These are phyloP conservation scores for Dendrolimus houi DNA, from an alignment of 2,888 invertebrate genomes.

Conservation along the genomic window DNA sequence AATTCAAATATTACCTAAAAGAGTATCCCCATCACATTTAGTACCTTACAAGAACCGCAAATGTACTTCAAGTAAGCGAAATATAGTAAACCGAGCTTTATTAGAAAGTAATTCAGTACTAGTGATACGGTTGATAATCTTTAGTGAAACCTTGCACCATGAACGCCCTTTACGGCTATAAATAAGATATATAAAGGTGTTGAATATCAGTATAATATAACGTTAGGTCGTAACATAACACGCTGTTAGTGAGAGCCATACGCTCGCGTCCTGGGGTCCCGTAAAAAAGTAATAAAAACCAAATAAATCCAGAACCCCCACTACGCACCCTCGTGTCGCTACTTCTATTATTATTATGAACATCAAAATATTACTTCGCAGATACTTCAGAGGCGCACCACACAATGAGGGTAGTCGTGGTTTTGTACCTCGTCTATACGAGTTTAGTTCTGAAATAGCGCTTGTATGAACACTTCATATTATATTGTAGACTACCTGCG, in stretches of 20 bases:
- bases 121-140: background rate
- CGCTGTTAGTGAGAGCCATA: constrained; percentile 38
- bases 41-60: too few relatives aligned
- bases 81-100: too few relatives aligned
- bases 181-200: constrained; percentile 29
- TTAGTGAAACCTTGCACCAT: background rate
- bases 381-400: constrained; percentile 18
- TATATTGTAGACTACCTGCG: too few relatives aligned
- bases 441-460: too few relatives aligned
- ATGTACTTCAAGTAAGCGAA: too few relatives aligned
- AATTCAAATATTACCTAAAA: too few relatives aligned
- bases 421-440: too few relatives aligned
- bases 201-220: constrained; percentile 23
- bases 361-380: constrained; percentile 58
- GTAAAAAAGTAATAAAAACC: constrained; percentile 73
- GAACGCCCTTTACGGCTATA: background rate
- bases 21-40: too few relatives aligned
- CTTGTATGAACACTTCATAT: too few relatives aligned
- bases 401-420: background rate
- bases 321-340: constrained; percentile 42
- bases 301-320: constrained; percentile 59
- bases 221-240: constrained; percentile 40
- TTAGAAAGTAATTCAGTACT: too few relatives aligned
- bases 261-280: constrained; percentile 42
- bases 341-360: constrained; percentile 64